phyloP scores from a whole-genome alignment of 2,113 vertebrate genomes.

The Heliornis fulica region DNA sequence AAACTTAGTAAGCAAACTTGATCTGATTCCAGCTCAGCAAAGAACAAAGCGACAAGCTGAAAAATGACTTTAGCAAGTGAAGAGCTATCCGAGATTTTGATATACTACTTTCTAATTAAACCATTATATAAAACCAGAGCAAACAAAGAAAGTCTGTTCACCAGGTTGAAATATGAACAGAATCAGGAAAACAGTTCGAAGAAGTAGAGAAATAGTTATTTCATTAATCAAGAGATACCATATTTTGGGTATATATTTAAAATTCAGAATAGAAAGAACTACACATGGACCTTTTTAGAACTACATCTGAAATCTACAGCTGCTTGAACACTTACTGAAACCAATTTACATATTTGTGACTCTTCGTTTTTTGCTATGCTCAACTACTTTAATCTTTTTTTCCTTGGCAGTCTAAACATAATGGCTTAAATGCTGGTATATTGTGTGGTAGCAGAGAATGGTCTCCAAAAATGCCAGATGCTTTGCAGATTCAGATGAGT shows the following conservation, averaged over 20 bases:
- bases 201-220: background rate
- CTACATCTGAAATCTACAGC: slow-evolving; percentile 4
- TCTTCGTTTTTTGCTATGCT: background rate
- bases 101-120: background rate
- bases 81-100: background rate
- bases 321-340: slow-evolving; percentile 16
- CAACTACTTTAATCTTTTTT: background rate
- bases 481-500: background rate
- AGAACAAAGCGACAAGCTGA: background rate
- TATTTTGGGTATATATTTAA: background rate
- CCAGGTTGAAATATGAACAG: background rate
- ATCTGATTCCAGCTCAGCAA: background rate
- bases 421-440: background rate
- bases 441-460: background rate
- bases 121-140: background rate
- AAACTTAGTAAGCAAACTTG: background rate
- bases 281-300: background rate
- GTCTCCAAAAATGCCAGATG: background rate
- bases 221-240: background rate
- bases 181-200: background rate
- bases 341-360: background rate
- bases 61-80: background rate
- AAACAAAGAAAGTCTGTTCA: background rate
- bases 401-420: background rate
- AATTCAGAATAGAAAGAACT: background rate